These are phyloP conservation scores for Cheilosia vernalis DNA, from an alignment of 2,888 invertebrate genomes.

Conservation along the genomic window DNA sequence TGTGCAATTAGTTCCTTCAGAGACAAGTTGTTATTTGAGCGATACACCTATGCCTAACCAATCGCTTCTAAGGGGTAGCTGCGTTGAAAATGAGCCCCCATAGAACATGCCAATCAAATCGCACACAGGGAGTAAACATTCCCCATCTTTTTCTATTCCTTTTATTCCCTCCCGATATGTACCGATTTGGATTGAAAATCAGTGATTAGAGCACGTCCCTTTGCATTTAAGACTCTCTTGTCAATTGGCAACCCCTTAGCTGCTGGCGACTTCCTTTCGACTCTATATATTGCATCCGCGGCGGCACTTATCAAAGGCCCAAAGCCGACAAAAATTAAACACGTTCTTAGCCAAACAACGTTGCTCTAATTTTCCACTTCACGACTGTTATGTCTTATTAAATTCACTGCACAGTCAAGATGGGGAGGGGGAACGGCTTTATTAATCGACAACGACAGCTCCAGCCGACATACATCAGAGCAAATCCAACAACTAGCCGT, in stretches of 20 bases:
- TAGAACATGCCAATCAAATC: too few relatives aligned
- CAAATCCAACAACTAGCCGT: conserved; percentile 25
- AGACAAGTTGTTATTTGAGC: too few relatives aligned
- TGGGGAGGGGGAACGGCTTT: conserved; percentile 57
- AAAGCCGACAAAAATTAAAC: conserved; percentile 51
- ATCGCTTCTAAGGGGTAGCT: too few relatives aligned
- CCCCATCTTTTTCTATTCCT: too few relatives aligned
- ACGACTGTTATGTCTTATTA: conserved; percentile 75
- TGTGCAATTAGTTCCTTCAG: too few relatives aligned
- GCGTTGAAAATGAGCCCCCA: too few relatives aligned
- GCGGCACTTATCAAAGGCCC: conserved; percentile 61
- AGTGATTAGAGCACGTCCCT: conserved; percentile 47
- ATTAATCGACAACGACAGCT: conserved; percentile 75
- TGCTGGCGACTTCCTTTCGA: conserved; percentile 39
- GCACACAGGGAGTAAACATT: too few relatives aligned
- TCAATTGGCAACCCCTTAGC: conserved; percentile 39
- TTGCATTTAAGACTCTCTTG: conserved; percentile 43
- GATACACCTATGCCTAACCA: too few relatives aligned
- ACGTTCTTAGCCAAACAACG: conserved; percentile 61
- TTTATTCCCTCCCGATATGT: too few relatives aligned
- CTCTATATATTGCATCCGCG: conserved; percentile 15
- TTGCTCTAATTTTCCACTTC: conserved; percentile 74
- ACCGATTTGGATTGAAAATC: not conserved
- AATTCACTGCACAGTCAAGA: conserved; percentile 58
- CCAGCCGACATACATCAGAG: conserved; percentile 66